phyloP scores from a whole-genome alignment of 2,113 vertebrate species.

The Bungarus multicinctus region DNA sequence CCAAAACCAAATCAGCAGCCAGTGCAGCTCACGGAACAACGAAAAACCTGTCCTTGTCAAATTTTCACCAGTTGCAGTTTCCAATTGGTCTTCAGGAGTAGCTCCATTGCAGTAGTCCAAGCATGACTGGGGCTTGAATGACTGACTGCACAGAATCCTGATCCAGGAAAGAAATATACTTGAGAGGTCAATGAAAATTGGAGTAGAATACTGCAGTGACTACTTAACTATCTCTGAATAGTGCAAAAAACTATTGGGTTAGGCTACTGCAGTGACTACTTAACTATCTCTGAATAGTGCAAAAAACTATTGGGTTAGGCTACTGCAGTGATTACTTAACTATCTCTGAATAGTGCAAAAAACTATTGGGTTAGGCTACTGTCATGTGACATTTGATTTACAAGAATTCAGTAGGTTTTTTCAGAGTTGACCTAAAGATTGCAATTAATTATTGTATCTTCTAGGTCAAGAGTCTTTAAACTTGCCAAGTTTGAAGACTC shows the following conservation, averaged over 20 bases:
- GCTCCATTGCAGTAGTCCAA: no score
- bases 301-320: background rate
- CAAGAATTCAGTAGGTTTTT: background rate
- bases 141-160: no score
- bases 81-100: no score
- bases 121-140: no score
- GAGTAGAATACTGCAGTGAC: background rate
- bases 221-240: background rate
- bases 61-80: background rate
- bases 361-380: background rate
- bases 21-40: background rate
- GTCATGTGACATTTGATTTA: background rate
- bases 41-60: background rate
- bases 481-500: no score
- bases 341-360: background rate
- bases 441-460: background rate
- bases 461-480: background rate
- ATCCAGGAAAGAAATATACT: background rate
- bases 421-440: background rate
- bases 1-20: background rate
- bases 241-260: background rate
- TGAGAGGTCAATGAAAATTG: background rate
- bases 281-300: background rate
- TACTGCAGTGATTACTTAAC: background rate
- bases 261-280: no score